phyloP scores from a whole-genome alignment of 53 echinoderm and acorn worm species.

The Temnopleurus reevesii region DNA sequence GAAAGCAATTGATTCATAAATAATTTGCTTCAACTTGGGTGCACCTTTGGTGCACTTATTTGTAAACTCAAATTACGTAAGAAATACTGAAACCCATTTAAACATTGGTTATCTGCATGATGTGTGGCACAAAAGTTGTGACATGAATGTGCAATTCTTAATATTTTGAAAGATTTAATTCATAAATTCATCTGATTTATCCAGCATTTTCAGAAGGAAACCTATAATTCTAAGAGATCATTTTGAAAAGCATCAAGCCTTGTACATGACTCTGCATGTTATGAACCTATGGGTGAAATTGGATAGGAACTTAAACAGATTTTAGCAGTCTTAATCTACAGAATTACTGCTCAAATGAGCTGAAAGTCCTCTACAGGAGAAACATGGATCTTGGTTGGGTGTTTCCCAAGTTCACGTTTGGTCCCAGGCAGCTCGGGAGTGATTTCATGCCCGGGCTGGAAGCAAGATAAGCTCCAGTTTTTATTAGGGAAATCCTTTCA shows the following conservation, averaged over 20 bases:
- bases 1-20: too few species aligned
- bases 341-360: not conserved
- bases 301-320: not conserved
- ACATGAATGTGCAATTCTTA: too few species aligned
- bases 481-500: conserved; percentile 41
- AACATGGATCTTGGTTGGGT: not conserved
- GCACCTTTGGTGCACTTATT: too few species aligned
- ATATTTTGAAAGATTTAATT: too few species aligned
- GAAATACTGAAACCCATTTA: too few species aligned
- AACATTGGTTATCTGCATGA: too few species aligned
- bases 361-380: not conserved
- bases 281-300: not conserved
- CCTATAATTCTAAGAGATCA: not conserved
- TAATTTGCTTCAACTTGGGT: too few species aligned
- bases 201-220: conserved; percentile 29
- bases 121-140: too few species aligned
- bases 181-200: conserved; percentile 5
- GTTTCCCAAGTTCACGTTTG: not conserved
- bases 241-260: not conserved
- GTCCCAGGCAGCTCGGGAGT: not conserved
- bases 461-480: not conserved
- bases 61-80: too few species aligned
- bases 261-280: conserved; percentile 6
- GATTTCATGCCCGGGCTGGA: not conserved
- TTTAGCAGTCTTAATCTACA: not conserved